These are phyloP conservation scores for Drosophila biarmipes DNA, from an alignment of 1,140 invertebrate genomes.

Conservation along the genomic window DNA sequence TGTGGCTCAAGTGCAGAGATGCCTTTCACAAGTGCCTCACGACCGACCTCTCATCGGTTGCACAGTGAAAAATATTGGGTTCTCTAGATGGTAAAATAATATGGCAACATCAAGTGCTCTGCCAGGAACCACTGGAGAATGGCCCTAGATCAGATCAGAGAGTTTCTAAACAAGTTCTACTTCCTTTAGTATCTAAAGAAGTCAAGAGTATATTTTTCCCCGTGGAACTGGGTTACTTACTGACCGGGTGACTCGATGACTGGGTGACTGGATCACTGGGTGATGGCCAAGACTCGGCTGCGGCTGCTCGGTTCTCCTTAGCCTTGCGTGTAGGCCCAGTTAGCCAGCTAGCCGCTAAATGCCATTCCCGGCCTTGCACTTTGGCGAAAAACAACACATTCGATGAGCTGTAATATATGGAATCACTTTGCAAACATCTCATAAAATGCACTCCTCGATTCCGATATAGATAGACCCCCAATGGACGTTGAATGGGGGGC, in stretches of 20 bases:
- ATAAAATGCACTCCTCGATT: slow-evolving; percentile 49
- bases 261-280: slow-evolving; percentile 30
- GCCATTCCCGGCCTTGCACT: slow-evolving; percentile 56
- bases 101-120: too few relatives aligned
- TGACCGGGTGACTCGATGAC: slow-evolving; percentile 10
- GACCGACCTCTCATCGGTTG: slow-evolving; percentile 29
- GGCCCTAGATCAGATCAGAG: too few relatives aligned
- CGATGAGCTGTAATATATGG: slow-evolving; percentile 24
- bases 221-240: not conserved
- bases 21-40: slow-evolving; percentile 56
- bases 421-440: slow-evolving; percentile 47
- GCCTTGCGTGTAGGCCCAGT: slow-evolving; percentile 41
- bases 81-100: not conserved
- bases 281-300: slow-evolving; percentile 20
- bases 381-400: slow-evolving; percentile 31
- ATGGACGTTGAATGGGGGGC: slow-evolving; percentile 2
- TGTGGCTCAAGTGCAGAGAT: slow-evolving; percentile 77
- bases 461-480: slow-evolving; percentile 27
- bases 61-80: slow-evolving; percentile 8
- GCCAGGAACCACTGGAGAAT: too few relatives aligned
- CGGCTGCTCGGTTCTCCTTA: slow-evolving; percentile 7
- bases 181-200: too few relatives aligned
- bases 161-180: too few relatives aligned
- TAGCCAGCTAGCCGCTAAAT: slow-evolving; percentile 55
- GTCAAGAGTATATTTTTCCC: not conserved